Conservation (phyloP, 2,797 vertebrate genomes). For the Clarias laeviceps region DNA sequence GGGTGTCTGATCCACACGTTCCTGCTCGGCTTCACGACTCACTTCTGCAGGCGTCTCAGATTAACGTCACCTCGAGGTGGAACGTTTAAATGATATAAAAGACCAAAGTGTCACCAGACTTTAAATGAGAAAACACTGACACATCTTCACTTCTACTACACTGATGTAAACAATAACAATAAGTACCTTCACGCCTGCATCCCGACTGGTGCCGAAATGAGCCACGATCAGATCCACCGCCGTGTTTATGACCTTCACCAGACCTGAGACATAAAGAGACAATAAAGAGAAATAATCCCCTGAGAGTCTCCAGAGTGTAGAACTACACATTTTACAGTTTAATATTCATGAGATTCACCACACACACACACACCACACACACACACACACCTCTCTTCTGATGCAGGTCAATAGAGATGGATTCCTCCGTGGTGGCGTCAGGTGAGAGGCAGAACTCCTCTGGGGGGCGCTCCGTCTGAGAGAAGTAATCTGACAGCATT, state of each 20-base stretch:
- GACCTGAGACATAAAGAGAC: constrained; percentile 65
- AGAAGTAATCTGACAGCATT: constrained; percentile 92
- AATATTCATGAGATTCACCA: neutral
- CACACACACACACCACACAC: constrained; percentile 23
- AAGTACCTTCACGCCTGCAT: constrained; percentile 90
- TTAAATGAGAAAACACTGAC: neutral
- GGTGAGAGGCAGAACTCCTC: constrained; percentile 97
- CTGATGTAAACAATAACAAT: neutral
- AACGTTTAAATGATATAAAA: neutral
- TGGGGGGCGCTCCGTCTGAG: constrained; percentile 89
- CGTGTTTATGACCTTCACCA: constrained; percentile 93
- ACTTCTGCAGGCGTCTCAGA: neutral
- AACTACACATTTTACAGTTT: neutral
- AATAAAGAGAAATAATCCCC: neutral
- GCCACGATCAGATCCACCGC: constrained; percentile 96
- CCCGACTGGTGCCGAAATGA: constrained; percentile 93
- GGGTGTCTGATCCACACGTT: neutral
- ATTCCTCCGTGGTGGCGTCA: constrained; percentile 83
- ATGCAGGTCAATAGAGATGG: constrained; percentile 85
- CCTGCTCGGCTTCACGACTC: neutral
- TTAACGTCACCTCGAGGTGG: neutral
- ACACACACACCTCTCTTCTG: constrained; percentile 86
- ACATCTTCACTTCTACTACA: neutral
- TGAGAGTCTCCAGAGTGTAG: neutral
- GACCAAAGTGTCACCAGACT: neutral